Evolutionary conservation across 2,888 invertebrate genomes (phyloP).

Genomic region (Drosophila parthenogenetica): DNA sequence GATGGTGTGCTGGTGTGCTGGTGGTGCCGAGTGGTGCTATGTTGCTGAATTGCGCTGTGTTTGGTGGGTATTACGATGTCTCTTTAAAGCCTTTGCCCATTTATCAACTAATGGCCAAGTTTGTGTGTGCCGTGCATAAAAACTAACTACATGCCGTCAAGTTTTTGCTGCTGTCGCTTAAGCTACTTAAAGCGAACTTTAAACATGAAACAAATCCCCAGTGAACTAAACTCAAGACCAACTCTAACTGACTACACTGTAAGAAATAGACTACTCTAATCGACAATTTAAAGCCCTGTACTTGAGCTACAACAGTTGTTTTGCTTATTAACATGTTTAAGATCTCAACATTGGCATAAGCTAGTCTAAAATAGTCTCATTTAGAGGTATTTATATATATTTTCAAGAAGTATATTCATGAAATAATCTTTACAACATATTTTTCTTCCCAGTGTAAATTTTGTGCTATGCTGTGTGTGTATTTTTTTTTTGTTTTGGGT

Average conservation of each 20-base stretch:
- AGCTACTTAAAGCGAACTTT: conserved; percentile 79
- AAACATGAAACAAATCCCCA: conserved; percentile 79
- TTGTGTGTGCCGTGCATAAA: conserved; percentile 78
- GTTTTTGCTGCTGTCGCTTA: conserved; percentile 51
- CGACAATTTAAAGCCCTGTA: no score
- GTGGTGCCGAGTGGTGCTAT: background rate
- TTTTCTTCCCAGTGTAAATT: no score
- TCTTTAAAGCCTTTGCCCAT: conserved; percentile 76
- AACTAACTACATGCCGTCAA: conserved; percentile 68
- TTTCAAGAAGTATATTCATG: no score
- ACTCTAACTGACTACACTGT: background rate
- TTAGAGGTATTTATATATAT: no score
- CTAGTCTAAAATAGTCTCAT: no score
- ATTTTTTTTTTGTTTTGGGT: conserved; percentile 10
- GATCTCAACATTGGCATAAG: no score
- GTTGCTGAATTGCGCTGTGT: background rate
- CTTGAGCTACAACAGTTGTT: no score
- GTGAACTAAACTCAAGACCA: conserved; percentile 21
- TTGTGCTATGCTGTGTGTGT: no score
- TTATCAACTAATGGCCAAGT: conserved; percentile 77
- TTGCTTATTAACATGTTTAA: no score
- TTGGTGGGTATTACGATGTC: background rate
- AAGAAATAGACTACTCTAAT: background rate
- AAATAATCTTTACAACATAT: no score
- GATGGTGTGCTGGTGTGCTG: no score